These are phyloP conservation scores for Ophonus ardosiacus DNA, from an alignment of 2,888 invertebrate species.

Conservation along the genomic window DNA sequence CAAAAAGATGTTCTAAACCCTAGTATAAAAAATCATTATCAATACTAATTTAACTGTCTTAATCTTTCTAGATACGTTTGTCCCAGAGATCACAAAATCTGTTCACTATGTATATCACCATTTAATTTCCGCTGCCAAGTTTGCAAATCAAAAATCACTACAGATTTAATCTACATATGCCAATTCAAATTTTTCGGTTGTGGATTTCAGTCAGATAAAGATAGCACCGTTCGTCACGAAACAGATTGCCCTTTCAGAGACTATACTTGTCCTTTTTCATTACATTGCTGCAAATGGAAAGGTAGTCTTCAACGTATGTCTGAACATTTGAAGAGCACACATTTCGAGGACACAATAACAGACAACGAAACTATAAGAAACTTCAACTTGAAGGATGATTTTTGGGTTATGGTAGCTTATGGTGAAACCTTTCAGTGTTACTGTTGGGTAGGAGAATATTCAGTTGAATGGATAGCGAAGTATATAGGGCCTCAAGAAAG, in stretches of 20 bases:
- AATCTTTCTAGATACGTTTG: conserved; percentile 28
- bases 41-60: too few species aligned
- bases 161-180: conserved; percentile 44
- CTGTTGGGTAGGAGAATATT: conserved; percentile 33
- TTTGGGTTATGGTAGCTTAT: conserved; percentile 41
- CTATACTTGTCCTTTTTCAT: conserved; percentile 50
- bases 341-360: neutral
- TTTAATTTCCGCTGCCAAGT: conserved; percentile 18
- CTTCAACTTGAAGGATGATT: conserved; percentile 32
- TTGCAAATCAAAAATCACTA: conserved; percentile 47
- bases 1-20: too few species aligned
- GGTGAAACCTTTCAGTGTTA: conserved; percentile 49
- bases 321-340: conserved; percentile 19
- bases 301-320: conserved; percentile 11
- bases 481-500: conserved; percentile 49
- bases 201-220: conserved; percentile 1
- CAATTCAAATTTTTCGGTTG: conserved; percentile 38
- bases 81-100: conserved; percentile 33
- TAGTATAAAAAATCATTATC: too few species aligned
- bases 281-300: conserved; percentile 41
- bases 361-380: neutral
- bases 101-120: conserved; percentile 2
- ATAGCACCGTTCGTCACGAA: conserved; percentile 38
- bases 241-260: conserved; percentile 19
- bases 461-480: conserved; percentile 50